A percentile compares a stretch with the other conserved stretches of the same genome.
phyloP scores from a whole-genome alignment of 2,113 vertebrate species.

The Eretmodus cyanostictus region DNA sequence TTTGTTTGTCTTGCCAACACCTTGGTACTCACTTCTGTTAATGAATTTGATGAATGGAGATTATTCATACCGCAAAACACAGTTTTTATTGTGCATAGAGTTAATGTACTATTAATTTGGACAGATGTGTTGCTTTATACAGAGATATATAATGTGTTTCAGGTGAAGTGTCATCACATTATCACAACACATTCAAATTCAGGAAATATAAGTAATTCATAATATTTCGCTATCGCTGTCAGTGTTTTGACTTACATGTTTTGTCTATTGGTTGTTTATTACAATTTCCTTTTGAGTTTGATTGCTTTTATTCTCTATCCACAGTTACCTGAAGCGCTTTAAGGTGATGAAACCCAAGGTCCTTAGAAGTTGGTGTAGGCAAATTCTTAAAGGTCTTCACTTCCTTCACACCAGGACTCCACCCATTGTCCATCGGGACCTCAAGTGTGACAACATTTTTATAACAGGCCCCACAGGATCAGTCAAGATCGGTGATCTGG shows the following conservation, averaged over 20 bases:
- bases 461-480: conserved; percentile 95
- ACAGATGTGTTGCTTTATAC: background rate
- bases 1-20: background rate
- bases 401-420: conserved; percentile 93
- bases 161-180: background rate
- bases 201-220: background rate
- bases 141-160: background rate
- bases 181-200: background rate
- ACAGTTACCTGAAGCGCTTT: conserved; percentile 92
- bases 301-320: background rate
- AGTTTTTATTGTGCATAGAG: background rate
- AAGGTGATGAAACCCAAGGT: conserved; percentile 98
- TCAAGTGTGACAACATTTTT: conserved; percentile 97
- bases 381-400: conserved; percentile 92
- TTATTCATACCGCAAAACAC: background rate
- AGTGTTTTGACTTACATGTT: background rate
- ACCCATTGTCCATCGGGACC: conserved; percentile 91
- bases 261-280: background rate
- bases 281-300: background rate
- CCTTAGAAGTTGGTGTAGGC: conserved; percentile 91
- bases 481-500: conserved; percentile 93
- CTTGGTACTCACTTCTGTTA: fast-evolving
- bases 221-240: background rate
- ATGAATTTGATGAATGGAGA: background rate
- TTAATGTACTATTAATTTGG: background rate